Evolutionary conservation across 2,888 invertebrate genomes (phyloP).

Genomic region (Xestia rhomboidea): DNA sequence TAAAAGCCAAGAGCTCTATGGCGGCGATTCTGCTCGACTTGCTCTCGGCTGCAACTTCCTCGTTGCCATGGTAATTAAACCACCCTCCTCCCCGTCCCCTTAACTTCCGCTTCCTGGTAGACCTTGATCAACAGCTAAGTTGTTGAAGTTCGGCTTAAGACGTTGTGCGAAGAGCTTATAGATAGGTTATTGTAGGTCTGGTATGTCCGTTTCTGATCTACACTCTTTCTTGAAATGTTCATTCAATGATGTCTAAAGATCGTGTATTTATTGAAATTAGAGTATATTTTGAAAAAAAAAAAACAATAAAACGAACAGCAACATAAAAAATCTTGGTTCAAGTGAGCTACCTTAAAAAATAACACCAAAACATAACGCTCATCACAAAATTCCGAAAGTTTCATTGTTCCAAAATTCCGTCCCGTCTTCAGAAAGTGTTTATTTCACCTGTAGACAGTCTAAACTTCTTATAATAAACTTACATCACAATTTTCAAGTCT

Average conservation of each 20-base stretch:
- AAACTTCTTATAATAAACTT: constrained; percentile 48
- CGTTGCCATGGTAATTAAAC: constrained; percentile 54
- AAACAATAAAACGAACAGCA: neutral
- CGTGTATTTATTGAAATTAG: neutral
- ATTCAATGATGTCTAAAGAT: neutral
- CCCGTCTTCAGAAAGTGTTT: constrained; percentile 34
- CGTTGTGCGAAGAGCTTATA: constrained; percentile 4
- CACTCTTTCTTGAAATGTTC: neutral
- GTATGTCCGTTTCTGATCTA: neutral
- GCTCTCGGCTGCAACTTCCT: constrained; percentile 41
- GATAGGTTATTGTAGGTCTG: neutral
- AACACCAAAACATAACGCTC: neutral
- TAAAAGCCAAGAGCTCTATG: constrained; percentile 59
- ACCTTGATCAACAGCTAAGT: constrained; percentile 44
- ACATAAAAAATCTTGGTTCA: neutral
- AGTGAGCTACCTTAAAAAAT: neutral
- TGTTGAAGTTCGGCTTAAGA: constrained; percentile 30
- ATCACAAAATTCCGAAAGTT: constrained; percentile 18
- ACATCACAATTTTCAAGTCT: constrained; percentile 59
- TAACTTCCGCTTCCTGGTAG: constrained; percentile 16
- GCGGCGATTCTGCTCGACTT: constrained; percentile 38
- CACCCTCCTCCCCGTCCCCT: neutral
- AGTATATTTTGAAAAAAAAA: neutral
- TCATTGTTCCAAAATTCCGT: constrained; percentile 4
- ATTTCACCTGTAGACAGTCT: constrained; percentile 45